These are phyloP conservation scores for Pararge aegeria DNA, from an alignment of 1,140 invertebrate species.

Conservation along the genomic window DNA sequence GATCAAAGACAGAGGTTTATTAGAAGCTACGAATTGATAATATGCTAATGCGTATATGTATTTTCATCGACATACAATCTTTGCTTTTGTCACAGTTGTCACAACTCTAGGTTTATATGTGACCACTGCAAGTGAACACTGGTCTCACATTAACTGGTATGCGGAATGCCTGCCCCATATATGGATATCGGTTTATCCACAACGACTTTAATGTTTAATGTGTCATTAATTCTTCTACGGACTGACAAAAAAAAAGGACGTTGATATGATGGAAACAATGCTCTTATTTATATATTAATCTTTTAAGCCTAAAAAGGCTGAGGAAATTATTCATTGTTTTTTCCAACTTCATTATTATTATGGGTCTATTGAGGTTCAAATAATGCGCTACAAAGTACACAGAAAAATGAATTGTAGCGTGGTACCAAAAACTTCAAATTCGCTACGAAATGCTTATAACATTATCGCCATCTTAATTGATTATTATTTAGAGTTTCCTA, in stretches of 20 bases:
- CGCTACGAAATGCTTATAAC: too few species aligned
- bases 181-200: constrained; percentile 29
- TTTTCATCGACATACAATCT: neutral
- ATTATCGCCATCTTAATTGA: too few species aligned
- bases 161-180: constrained; percentile 46
- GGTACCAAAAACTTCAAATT: too few species aligned
- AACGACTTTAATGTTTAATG: constrained; percentile 8
- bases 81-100: neutral
- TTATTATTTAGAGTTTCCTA: too few species aligned
- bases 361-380: neutral
- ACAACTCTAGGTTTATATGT: constrained; percentile 51
- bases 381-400: too few species aligned
- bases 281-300: constrained; percentile 7
- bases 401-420: too few species aligned
- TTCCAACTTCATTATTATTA: constrained; percentile 1
- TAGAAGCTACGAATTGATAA: too few species aligned
- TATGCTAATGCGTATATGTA: too few species aligned
- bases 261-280: constrained; percentile 4
- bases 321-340: constrained; percentile 1
- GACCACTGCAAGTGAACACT: constrained; percentile 34
- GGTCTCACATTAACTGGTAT: constrained; percentile 38
- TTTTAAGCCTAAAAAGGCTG: neutral
- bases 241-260: neutral
- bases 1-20: too few species aligned
- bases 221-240: constrained; percentile 21